These are phyloP conservation scores for Adelosebastes latens DNA, from an alignment of 2,797 vertebrate species.

Conservation along the genomic window DNA sequence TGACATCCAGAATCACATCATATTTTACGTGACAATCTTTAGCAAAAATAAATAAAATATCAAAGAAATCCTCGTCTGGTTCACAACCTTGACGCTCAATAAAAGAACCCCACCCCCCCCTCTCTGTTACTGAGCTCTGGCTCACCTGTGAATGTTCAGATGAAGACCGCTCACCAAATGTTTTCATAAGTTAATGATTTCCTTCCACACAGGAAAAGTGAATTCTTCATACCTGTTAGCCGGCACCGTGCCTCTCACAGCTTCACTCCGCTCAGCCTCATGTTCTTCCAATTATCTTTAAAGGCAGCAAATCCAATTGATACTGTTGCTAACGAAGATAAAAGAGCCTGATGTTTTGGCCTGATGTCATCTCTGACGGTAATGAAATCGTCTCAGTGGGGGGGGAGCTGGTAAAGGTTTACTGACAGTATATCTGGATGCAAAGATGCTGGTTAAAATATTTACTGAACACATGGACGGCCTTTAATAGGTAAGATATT, in stretches of 20 bases:
- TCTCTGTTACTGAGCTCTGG: not conserved
- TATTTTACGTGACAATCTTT: no score
- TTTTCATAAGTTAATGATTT: conserved; percentile 72
- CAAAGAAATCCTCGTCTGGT: no score
- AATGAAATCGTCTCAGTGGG: conserved; percentile 72
- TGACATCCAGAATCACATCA: no score
- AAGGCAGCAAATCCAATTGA: conserved; percentile 72
- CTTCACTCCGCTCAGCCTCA: conserved; percentile 49
- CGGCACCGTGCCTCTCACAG: conserved; percentile 23
- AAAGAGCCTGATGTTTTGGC: conserved; percentile 59
- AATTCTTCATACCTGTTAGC: conserved; percentile 75
- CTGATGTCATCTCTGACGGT: conserved; percentile 74
- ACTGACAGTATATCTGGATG: conserved; percentile 36
- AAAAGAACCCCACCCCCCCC: no score
- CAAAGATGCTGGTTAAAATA: conserved; percentile 43
- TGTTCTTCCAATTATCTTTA: conserved; percentile 76
- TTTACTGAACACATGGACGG: conserved; percentile 49
- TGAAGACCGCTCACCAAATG: not conserved
- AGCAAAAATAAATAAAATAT: no score
- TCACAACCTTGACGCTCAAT: no score
- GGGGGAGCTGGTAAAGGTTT: conserved; percentile 52
- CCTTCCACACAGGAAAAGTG: conserved; percentile 65
- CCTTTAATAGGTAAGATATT: conserved; percentile 21
- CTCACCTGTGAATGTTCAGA: not conserved
- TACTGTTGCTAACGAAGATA: conserved; percentile 67